Base-by-base conservation (phyloP, 53 echinoderm and acorn worm species). In the Stichopus horrens region DNA sequence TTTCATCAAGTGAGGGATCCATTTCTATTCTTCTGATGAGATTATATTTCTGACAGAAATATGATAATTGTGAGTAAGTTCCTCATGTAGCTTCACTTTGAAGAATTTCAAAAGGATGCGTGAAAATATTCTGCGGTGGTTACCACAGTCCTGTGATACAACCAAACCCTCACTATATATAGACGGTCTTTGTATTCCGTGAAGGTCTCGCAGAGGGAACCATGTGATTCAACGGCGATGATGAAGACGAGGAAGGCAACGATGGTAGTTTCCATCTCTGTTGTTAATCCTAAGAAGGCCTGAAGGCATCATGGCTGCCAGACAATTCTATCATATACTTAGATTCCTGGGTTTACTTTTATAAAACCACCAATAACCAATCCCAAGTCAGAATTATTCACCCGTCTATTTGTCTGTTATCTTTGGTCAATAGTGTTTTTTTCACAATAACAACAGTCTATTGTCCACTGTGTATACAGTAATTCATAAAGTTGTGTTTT, bases 391-490 rank as follows among this genome's bases (percentile, higher is more conserved):
- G n/a, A 81, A 81, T 81, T 81, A 58, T 81, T 81, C 81, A 57
- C 57, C 55, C 55, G 57, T 81, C 58, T 81, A 58, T 81, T 18
- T 57, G n/a, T 81, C 81, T 81, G 58, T 81, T 81, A 81, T 81
- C 81, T 55, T 81, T 57, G 81, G 81, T 81, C 57, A 81, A 81
- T 81, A 58, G 81, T 58, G 23, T 81, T 57, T 55, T 21, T 81
- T 81, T 81, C 58, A 53, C 18, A 21, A 81, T n/a, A 14, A 81
- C 81, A 81, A 81, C 58, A 81, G 23, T 55, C 58, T 22, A 81
- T 81, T 81, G 81, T 81, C 81, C 81, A 56, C 56, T 18, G 22
- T 57, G 79, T 81, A 81, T 81, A 56, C 81, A 81, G 21, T 58
- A 81, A 58, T 81, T 21, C 58, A 81, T 81, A 19, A 71, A 81